Evolutionary conservation across 2,888 invertebrate species (phyloP), one percentile per base, ranked within the genome.

Genomic region (Psylliodes chrysocephalus): DNA sequence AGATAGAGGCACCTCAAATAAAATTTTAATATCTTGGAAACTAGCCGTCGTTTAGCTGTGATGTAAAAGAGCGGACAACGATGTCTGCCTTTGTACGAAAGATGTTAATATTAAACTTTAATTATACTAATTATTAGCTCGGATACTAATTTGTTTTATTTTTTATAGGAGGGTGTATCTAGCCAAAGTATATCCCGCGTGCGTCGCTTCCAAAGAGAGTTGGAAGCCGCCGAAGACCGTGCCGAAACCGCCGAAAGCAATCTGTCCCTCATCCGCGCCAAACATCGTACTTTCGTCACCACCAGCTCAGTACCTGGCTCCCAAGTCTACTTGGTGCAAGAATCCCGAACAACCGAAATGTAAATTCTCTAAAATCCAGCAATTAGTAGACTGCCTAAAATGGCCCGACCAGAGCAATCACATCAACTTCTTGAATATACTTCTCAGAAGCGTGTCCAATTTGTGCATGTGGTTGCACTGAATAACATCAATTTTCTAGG

Each of bases 241-340:
- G 96, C 96, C 77, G 96, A 97, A 79, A 89, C 89, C 76, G 96
- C 96, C 76, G 96, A 97, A 86, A 93, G 93, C 88, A 96, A 93
- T 85, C 88, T 97, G 83, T 91, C 92, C 77, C 87, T 97, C 84
- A 96, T 97, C 87, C 92, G 97, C 80, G 95, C 97, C 86, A 97
- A 98, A 88, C 97, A 97, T 88, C 95, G 97, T 87, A 94, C 95
- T 84, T 96, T 96, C 86, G 95, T 96, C 81, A 95, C 95, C 87
- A 94, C 95, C 83, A 93, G 92, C 84, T 90, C 93, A 77, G 92
- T 94, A 78, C 95, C 95, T 84, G 94, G 94, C 79, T 94, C 94
- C 81, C 93, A 93, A 86, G 93, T 94, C 78, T 94, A 94, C 86
- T 88, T 94, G 83, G 94, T 94, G 75, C 93, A 93, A 86, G 94